These are phyloP conservation scores for Clarias pachynema DNA, from an alignment of 2,797 vertebrate species.

Conservation along the genomic window DNA sequence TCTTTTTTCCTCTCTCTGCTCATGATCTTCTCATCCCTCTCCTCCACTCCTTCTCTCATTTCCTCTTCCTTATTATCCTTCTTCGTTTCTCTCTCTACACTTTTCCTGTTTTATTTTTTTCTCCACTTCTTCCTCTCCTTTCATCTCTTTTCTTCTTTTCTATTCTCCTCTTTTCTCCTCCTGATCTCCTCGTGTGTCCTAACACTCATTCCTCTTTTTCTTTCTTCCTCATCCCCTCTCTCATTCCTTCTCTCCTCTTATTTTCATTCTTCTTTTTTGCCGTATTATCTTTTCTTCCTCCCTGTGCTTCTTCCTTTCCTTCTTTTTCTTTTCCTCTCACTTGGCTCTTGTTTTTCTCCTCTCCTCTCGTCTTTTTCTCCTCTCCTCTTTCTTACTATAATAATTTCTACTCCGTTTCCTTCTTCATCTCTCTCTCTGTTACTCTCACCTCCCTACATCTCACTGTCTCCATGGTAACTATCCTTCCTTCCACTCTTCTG, in stretches of 20 bases:
- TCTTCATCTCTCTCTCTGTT: conserved; percentile 13
- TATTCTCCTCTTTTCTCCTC: neutral
- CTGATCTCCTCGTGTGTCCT: neutral
- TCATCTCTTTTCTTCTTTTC: neutral
- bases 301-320: neutral
- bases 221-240: neutral
- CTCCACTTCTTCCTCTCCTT: neutral
- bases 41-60: neutral
- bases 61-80: neutral
- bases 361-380: conserved; percentile 5
- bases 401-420: neutral
- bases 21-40: neutral
- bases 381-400: conserved; percentile 37
- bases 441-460: neutral
- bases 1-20: neutral
- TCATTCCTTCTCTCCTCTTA: neutral
- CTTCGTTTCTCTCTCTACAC: neutral
- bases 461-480: conserved; percentile 28
- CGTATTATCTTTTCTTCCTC: neutral
- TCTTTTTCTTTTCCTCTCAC: neutral
- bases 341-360: neutral
- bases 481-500: conserved; percentile 30
- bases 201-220: neutral
- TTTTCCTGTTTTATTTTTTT: neutral
- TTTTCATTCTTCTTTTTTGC: neutral